Base-by-base conservation (phyloP, 2,797 vertebrate species). In the Hydrolagus colliei region DNA sequence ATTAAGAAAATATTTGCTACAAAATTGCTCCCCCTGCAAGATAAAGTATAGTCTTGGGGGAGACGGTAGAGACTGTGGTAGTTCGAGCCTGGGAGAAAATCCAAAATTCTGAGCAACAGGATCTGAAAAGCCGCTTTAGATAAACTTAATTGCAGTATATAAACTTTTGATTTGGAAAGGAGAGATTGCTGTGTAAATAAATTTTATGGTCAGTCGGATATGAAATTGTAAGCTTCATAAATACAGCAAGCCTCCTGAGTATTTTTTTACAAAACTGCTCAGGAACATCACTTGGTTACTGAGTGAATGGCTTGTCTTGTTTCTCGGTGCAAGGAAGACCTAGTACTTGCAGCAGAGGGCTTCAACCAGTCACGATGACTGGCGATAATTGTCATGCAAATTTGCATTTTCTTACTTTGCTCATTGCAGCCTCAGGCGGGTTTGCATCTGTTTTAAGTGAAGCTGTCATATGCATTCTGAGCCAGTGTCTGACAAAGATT, bases 401-500 rank as follows among this genome's bases (percentile, higher is more conserved):
- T 27, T 85, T 86, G 74, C 9, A 0, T 89, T 87, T 87, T 68
- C 76, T 71, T 71, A 84, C 27, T 84, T 35, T 52, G 16, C 5
- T 82, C 82, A 84, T 86, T 35, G 73, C 77, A 87, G 87, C 88
- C 86, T 1, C 32, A 35, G 90, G 89, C 90, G 88, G 88, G 84
- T 85, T 35, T 0, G 86, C 88, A 85, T 87, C 88, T 89, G 87
- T 88, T 91, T 87, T 86, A 87, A 90, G 88, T 87, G 88, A 85
- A 0, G 65, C 65, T 90, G 90, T 89, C 90, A 87, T 75, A 86
- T 87, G 87, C 87, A 20, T 79, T 86, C 86, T 88, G 86, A 0
- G 0, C 77, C 0, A 0, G 86, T 91, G 91, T 90, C 88, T 89
- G 89, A 89, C 87, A 90, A 87, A 89, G 90, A 90, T 89, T 86